Conservation (phyloP, 2,888 invertebrate genomes). For the Rosalia funebris region DNA sequence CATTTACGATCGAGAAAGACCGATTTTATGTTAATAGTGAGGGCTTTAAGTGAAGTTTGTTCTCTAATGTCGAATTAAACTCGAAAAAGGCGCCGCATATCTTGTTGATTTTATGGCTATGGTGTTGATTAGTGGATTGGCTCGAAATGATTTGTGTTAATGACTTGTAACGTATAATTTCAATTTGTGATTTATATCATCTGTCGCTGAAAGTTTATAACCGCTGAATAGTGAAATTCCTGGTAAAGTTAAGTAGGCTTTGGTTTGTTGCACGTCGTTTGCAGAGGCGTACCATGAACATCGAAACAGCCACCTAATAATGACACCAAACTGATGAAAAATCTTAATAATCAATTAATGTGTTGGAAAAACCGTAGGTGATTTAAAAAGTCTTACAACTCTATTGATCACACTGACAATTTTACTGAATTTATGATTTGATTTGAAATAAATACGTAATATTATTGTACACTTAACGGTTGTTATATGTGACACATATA, state of each 20-base stretch:
- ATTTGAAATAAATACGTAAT: too few relatives aligned
- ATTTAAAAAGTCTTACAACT: too few relatives aligned
- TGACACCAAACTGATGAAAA: too few relatives aligned
- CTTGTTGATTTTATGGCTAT: constrained; percentile 42
- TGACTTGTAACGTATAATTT: constrained; percentile 20
- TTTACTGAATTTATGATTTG: too few relatives aligned
- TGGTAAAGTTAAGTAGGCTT: not conserved
- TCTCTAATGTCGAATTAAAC: constrained; percentile 10
- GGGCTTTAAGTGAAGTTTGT: not conserved
- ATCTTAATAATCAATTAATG: too few relatives aligned
- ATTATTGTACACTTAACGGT: too few relatives aligned
- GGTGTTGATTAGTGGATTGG: constrained; percentile 42
- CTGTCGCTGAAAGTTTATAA: constrained; percentile 1
- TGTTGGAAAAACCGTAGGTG: too few relatives aligned
- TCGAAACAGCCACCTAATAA: too few relatives aligned
- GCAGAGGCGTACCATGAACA: not conserved
- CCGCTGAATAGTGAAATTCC: constrained; percentile 4
- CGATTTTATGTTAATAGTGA: constrained; percentile 7
- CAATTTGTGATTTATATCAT: constrained; percentile 14
- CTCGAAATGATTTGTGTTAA: constrained; percentile 22
- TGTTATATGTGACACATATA: too few relatives aligned
- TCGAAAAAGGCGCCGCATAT: constrained; percentile 37
- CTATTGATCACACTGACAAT: too few relatives aligned
- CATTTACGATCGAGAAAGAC: constrained; percentile 14
- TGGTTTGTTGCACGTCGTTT: not conserved